A percentile compares a stretch with the other conserved stretches of the same genome.
These are phyloP conservation scores for Polia nebulosa DNA, from an alignment of 2,888 invertebrate genomes.

Conservation along the genomic window DNA sequence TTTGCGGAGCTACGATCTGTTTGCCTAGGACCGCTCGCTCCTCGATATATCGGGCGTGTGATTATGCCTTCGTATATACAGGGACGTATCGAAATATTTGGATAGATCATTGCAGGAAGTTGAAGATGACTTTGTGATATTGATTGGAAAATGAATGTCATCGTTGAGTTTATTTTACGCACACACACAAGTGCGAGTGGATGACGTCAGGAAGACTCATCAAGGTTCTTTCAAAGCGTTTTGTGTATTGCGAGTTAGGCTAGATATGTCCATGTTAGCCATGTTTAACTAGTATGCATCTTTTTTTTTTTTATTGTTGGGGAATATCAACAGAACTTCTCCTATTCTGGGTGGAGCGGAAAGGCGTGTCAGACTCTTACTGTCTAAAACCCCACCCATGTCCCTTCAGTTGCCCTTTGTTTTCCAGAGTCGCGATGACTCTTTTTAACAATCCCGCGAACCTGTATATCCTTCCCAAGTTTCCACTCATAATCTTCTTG, in stretches of 20 bases:
- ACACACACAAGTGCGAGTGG: no score
- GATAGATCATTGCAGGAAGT: constrained; percentile 29
- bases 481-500: background rate
- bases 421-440: no score
- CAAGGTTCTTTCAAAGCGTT: background rate
- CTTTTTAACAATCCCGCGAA: no score
- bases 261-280: background rate
- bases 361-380: no score
- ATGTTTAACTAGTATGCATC: background rate
- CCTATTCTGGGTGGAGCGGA: no score
- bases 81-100: constrained; percentile 40
- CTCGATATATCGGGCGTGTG: constrained; percentile 21
- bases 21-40: constrained; percentile 43
- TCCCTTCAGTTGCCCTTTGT: no score
- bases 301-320: no score
- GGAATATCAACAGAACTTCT: no score
- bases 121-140: constrained; percentile 4
- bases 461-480: no score
- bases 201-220: background rate
- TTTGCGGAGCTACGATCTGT: constrained; percentile 45
- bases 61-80: constrained; percentile 20
- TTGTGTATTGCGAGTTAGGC: background rate
- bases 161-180: constrained; percentile 1
- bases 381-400: no score
- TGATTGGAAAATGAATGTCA: constrained; percentile 14